These are phyloP conservation scores for Malurus splendens DNA, from an alignment of 2,797 vertebrate species.

Conservation along the genomic window DNA sequence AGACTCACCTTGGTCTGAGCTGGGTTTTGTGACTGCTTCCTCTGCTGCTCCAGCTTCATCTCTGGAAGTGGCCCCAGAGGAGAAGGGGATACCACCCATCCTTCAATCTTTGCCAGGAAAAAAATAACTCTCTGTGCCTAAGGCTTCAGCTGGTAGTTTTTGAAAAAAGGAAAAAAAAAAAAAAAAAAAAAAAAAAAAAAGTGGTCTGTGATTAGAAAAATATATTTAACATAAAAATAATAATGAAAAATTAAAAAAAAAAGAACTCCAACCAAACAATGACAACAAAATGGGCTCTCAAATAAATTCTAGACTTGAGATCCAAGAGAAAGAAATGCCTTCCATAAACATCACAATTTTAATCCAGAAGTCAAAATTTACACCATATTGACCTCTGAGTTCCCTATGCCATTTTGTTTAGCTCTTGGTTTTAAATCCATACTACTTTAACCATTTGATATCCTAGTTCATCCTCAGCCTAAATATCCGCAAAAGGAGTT, in stretches of 20 bases:
- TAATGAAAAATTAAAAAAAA: background rate
- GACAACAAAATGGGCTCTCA: background rate
- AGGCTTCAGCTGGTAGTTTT: background rate
- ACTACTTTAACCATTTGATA: background rate
- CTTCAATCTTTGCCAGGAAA: background rate
- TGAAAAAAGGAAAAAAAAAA: background rate
- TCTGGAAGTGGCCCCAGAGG: background rate
- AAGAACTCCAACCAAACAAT: background rate
- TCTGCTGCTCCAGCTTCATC: background rate
- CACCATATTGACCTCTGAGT: background rate
- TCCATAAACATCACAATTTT: background rate
- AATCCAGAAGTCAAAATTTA: background rate
- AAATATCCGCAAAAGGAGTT: background rate
- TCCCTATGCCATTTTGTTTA: background rate
- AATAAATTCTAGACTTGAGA: background rate
- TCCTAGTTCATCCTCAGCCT: background rate
- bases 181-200: background rate
- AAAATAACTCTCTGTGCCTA: background rate
- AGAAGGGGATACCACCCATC: accelerated
- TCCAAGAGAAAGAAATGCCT: background rate
- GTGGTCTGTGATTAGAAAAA: background rate
- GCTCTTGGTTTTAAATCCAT: background rate
- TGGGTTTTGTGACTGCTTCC: background rate
- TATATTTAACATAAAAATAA: background rate
- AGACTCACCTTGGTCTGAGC: background rate